Evolutionary conservation across 2,797 vertebrate genomes (phyloP).

Genomic region (Falco biarmicus): DNA sequence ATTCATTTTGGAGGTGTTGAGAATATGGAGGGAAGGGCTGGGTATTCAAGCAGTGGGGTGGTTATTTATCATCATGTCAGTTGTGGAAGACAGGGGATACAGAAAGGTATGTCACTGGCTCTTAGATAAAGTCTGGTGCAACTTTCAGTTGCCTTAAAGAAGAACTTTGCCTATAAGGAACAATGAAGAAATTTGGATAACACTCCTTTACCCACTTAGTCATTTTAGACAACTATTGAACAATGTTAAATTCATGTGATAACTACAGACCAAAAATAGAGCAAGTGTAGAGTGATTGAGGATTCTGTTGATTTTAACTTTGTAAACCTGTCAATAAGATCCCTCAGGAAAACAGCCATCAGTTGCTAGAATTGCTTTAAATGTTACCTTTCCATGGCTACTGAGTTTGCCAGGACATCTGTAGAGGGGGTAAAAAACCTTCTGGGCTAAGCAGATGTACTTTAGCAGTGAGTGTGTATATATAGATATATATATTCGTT

Average conservation of each 20-base stretch:
- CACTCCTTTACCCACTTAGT: neutral
- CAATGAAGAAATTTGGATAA: neutral
- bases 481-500: neutral
- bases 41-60: neutral
- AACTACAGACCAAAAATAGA: neutral
- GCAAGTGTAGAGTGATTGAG: neutral
- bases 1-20: neutral
- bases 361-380: neutral
- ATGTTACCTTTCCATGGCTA: neutral
- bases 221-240: conserved; percentile 4
- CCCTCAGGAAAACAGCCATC: neutral
- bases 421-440: neutral
- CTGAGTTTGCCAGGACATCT: neutral
- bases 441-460: neutral
- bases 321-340: neutral
- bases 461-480: neutral
- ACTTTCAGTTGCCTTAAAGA: neutral
- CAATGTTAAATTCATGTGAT: neutral
- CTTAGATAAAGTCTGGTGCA: neutral
- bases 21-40: neutral
- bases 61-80: neutral
- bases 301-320: neutral
- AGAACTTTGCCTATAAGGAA: neutral
- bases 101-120: neutral
- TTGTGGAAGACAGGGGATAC: neutral